phyloP scores from a whole-genome alignment of 2,113 vertebrate species.

The Enhydra lutris region DNA sequence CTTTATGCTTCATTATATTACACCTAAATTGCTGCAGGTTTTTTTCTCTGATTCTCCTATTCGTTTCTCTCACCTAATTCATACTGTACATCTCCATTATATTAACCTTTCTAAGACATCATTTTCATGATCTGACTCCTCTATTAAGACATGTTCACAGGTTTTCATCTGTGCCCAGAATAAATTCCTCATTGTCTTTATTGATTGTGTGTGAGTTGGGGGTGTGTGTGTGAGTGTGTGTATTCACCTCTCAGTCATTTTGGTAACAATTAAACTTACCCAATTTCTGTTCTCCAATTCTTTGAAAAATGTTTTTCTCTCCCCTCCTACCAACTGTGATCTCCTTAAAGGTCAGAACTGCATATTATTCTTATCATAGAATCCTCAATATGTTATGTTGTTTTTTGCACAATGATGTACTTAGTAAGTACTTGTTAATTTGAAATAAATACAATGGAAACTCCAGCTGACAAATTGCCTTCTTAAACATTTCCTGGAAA shows the following conservation, averaged over 20 bases:
- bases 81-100: background rate
- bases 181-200: background rate
- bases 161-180: background rate
- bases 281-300: background rate
- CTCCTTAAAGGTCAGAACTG: background rate
- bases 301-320: background rate
- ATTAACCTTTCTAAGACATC: background rate
- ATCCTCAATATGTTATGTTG: background rate
- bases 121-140: slow-evolving; percentile 4
- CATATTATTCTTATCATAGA: background rate
- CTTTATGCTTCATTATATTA: background rate
- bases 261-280: background rate
- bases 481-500: background rate
- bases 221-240: background rate
- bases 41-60: background rate
- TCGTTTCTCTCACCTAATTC: background rate
- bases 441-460: background rate
- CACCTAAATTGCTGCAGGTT: background rate
- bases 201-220: background rate
- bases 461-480: slow-evolving; percentile 1
- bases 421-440: slow-evolving; percentile 21
- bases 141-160: background rate
- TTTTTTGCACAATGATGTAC: background rate
- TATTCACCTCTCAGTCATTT: background rate
- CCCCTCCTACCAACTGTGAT: background rate